Evolutionary conservation across 2,797 vertebrate genomes (phyloP), one percentile per base, ranked within the genome.

Genomic region (Coendou prehensilis): DNA sequence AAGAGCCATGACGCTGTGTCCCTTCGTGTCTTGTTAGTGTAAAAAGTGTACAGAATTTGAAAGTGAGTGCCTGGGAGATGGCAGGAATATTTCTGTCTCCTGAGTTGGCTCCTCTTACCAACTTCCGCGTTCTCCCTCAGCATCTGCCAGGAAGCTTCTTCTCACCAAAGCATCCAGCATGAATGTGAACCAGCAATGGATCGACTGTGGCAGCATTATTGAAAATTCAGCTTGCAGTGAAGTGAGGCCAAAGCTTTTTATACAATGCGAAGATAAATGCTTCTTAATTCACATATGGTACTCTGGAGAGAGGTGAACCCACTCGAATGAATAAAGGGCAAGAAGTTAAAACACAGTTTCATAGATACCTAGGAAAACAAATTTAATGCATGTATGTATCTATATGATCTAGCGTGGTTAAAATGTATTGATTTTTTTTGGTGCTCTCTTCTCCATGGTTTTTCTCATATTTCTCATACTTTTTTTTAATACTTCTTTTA

Each of bases 171-270:
- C 10, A 0, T 13, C 57, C 78, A 54, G n/a, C 41, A 14, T 59
- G 33, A 75, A 61, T 71, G 50, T 4, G 50, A 94, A 63, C 81
- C 50, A 93, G 5, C 41, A 63, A 69, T 64, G 26, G 18, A 8
- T n/a, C 33, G 8, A 85, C 76, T 45, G 14, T 6, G 18, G 50
- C 59, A 67, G 33, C 4, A 7, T 30, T 47, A 79, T 18, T 88
- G 59, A 85, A 75, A 87, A 52, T 26, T 86, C 54, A 94, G 69
- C 47, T 93, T 88, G 59, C 59, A 83, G 47, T 57, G 20, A 94
- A 96, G 57, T 41, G 73, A 59, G 41, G 11, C 79, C 81, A 92
- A 96, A 76, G 41, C 33, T 47, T 92, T 86, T 93, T 69, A 83
- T 78, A 82, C 85, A 90, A 67, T 41, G 13, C 89, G 71, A 87